Base-by-base conservation (phyloP, 2,888 invertebrate genomes). In the Eueremaeus valkanovi region DNA sequence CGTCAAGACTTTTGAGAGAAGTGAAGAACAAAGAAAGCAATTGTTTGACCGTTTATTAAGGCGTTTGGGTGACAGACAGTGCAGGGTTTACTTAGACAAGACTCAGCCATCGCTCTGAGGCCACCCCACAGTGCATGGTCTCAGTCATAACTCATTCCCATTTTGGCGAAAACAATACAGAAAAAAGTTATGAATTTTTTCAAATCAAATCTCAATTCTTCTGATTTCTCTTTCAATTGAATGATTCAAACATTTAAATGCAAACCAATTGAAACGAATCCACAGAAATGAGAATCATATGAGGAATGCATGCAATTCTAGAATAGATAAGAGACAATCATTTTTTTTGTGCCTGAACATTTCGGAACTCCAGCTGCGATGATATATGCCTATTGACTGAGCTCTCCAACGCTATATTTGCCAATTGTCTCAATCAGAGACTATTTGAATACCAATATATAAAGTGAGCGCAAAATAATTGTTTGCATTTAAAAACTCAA, bases 11-110 rank as follows among this genome's bases (percentile, higher is more conserved):
- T 33, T 63, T 13, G 21, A 31, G 31, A 45, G 18, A 49, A 49
- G 29, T 58, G 24, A 58, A 24, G 24, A 31, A 31, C 63, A 63
- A 63, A 63, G 33, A 63, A 63, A 63, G 3, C 29, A 63, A 63
- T 63, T 63, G 63, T 63, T n/a, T 63, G 63, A 63, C 63, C 63
- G 63, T 33, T 63, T 63, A 63, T 63, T 63, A 63, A 63, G 63
- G 63, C 63, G 63, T 63, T 63, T 63, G 31, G 5, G 33, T 31
- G 63, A 63, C 63, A 63, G 29, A 55, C 55, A 55, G 24, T 55
- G 27, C n/a, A 18, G 55, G 13, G 49, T 16, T 49, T 49, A 18
- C n/a, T n/a, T 49, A 21, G 21, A 24, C 55, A 3, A 55, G 21
- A 24, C 24, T 5, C 8, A 24, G 55, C 8, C 6, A 3, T 55